Evolutionary conservation across 2,888 invertebrate genomes (phyloP).

Genomic region (Melinaea menophilus): DNA sequence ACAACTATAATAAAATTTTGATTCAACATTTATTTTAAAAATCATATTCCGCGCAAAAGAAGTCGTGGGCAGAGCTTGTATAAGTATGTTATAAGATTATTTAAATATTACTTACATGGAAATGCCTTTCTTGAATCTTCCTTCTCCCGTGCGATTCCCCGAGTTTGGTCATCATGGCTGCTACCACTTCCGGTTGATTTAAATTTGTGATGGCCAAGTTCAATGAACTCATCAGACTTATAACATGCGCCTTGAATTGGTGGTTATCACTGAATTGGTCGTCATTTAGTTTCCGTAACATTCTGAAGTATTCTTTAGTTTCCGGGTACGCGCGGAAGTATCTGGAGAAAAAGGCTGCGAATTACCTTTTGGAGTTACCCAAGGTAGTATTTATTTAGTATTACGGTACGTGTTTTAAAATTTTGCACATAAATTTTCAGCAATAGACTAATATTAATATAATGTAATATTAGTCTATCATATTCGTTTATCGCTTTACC

Average conservation of each 20-base stretch:
- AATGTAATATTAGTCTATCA: too few relatives aligned
- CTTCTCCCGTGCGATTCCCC: constrained; percentile 50
- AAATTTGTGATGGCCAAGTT: constrained; percentile 48
- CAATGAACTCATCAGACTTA: constrained; percentile 53
- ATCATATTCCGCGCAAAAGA: too few relatives aligned
- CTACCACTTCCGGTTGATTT: constrained; percentile 51
- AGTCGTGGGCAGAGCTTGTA: neutral
- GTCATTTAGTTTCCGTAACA: constrained; percentile 42
- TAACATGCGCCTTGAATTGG: constrained; percentile 56
- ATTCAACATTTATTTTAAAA: too few relatives aligned
- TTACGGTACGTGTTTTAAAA: too few relatives aligned
- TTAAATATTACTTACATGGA: constrained; percentile 45
- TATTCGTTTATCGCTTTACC: too few relatives aligned
- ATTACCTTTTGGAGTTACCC: too few relatives aligned
- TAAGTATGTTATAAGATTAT: neutral
- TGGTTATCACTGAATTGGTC: constrained; percentile 41
- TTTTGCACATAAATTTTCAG: too few relatives aligned
- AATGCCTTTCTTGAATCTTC: constrained; percentile 44
- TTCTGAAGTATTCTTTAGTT: constrained; percentile 50
- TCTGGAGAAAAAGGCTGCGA: constrained; percentile 28
- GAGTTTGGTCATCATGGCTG: constrained; percentile 54
- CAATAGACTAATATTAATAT: too few relatives aligned
- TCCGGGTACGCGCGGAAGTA: constrained; percentile 50
- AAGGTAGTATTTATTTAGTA: too few relatives aligned
- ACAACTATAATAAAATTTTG: too few relatives aligned